Evolutionary conservation across 64 coral and sea anemone genomes (phyloP).

Genomic region (Acropora tenuis): DNA sequence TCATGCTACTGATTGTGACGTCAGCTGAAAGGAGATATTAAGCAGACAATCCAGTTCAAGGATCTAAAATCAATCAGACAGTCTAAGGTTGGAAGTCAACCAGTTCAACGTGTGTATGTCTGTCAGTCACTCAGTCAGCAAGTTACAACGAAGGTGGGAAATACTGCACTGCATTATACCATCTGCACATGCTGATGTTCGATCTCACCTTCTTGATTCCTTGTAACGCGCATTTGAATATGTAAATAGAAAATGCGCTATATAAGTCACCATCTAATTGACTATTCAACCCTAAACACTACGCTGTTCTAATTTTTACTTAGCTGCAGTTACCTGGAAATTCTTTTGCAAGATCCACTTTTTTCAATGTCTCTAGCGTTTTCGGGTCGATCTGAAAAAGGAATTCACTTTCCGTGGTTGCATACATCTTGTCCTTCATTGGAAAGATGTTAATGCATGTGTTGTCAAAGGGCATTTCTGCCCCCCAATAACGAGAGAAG

Average conservation of each 20-base stretch:
- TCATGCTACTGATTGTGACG: neutral
- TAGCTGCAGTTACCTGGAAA: constrained; percentile 57
- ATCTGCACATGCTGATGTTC: no score
- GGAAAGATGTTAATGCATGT: constrained; percentile 52
- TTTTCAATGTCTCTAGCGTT: constrained; percentile 74
- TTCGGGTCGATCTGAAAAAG: constrained; percentile 81
- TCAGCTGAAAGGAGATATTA: constrained; percentile 35
- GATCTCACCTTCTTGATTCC: no score
- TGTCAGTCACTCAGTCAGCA: neutral
- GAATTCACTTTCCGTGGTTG: constrained; percentile 63
- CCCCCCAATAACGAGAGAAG: constrained; percentile 67
- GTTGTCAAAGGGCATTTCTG: constrained; percentile 54
- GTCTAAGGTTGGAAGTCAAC: neutral
- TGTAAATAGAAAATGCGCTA: no score
- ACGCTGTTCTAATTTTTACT: no score
- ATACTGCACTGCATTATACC: no score
- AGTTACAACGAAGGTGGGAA: neutral
- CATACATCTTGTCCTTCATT: constrained; percentile 80
- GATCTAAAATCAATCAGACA: neutral
- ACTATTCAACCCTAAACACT: no score
- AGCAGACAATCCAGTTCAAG: neutral
- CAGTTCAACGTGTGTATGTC: neutral
- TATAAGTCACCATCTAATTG: no score
- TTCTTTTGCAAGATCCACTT: constrained; percentile 45
- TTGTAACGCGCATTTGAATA: no score